Evolutionary conservation across 2,888 invertebrate genomes (phyloP).

Genomic region (Plagodis pulveraria): DNA sequence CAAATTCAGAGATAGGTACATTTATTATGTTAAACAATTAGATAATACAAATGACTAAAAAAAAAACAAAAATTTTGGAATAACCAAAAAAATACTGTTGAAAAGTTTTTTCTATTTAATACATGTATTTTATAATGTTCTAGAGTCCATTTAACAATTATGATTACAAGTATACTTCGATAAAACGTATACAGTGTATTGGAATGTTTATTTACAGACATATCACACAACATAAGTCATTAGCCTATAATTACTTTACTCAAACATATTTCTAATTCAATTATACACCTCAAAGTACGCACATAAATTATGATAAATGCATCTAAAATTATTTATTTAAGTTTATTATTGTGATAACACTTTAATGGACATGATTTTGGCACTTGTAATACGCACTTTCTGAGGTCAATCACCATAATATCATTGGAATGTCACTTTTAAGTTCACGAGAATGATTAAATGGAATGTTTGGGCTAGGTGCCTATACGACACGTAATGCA

Average conservation of each 20-base stretch:
- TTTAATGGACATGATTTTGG: constrained; percentile 78
- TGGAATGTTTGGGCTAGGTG: constrained; percentile 34
- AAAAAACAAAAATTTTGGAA: neutral
- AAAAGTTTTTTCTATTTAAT: constrained; percentile 1
- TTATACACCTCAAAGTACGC: constrained; percentile 45
- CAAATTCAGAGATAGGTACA: neutral
- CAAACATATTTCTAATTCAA: constrained; percentile 46
- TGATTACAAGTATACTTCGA: constrained; percentile 58
- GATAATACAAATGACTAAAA: constrained; percentile 12
- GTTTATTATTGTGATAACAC: constrained; percentile 62
- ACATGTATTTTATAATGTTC: constrained; percentile 24
- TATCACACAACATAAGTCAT: constrained; percentile 61
- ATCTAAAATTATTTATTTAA: constrained; percentile 54
- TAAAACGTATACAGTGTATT: constrained; percentile 70
- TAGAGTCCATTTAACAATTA: constrained; percentile 33
- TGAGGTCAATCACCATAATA: constrained; percentile 42
- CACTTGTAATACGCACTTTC: constrained; percentile 57
- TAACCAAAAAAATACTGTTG: constrained; percentile 3
- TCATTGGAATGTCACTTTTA: constrained; percentile 41
- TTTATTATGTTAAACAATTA: neutral
- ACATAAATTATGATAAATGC: constrained; percentile 53
- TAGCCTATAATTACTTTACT: constrained; percentile 31
- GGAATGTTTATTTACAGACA: constrained; percentile 69
- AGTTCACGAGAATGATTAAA: constrained; percentile 39
- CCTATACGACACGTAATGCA: constrained; percentile 17